Evolutionary conservation across 2,888 invertebrate species (phyloP).

Genomic region (Cepaea hortensis): DNA sequence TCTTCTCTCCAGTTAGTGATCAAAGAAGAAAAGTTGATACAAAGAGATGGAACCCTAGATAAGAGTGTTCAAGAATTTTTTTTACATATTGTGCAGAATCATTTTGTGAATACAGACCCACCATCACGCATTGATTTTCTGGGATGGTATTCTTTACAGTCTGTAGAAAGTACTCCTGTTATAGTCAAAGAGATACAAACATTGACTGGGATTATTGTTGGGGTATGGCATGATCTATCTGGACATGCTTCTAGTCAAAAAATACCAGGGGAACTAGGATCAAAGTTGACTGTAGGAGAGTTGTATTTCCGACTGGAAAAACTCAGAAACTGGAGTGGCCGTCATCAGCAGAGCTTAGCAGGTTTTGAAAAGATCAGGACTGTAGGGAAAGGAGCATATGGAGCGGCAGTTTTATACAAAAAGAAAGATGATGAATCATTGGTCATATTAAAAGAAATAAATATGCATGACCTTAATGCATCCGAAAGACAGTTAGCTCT

Average conservation of each 20-base stretch:
- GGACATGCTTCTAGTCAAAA: slow-evolving; percentile 49
- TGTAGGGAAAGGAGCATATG: slow-evolving; percentile 85
- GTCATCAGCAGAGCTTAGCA: slow-evolving; percentile 70
- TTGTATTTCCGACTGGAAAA: slow-evolving; percentile 73
- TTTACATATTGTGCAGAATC: slow-evolving; percentile 31
- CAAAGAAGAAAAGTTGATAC: slow-evolving; percentile 71
- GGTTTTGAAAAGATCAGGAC: slow-evolving; percentile 81
- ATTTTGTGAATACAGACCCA: slow-evolving; percentile 28
- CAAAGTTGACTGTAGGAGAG: slow-evolving; percentile 59
- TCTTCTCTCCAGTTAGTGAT: slow-evolving; percentile 73
- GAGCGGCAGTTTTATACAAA: slow-evolving; percentile 83
- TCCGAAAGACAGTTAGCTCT: slow-evolving; percentile 83
- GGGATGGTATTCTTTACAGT: slow-evolving; percentile 43
- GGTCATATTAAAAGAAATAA: slow-evolving; percentile 86
- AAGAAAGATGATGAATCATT: slow-evolving; percentile 81
- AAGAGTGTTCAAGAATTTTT: slow-evolving; percentile 41
- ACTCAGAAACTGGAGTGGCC: slow-evolving; percentile 70
- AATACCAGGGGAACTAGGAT: slow-evolving; percentile 40
- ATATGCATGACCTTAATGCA: slow-evolving; percentile 83
- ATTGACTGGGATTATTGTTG: slow-evolving; percentile 49
- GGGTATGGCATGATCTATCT: slow-evolving; percentile 56
- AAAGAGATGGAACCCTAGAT: slow-evolving; percentile 44
- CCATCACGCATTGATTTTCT: slow-evolving; percentile 32
- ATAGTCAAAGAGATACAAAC: slow-evolving; percentile 35
- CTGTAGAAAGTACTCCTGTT: slow-evolving; percentile 42